Percentiles rank a stretch among this genome's conserved stretches.
Evolutionary conservation across 1,140 invertebrate genomes (phyloP).

Genomic region (Drosophila miranda): DNA sequence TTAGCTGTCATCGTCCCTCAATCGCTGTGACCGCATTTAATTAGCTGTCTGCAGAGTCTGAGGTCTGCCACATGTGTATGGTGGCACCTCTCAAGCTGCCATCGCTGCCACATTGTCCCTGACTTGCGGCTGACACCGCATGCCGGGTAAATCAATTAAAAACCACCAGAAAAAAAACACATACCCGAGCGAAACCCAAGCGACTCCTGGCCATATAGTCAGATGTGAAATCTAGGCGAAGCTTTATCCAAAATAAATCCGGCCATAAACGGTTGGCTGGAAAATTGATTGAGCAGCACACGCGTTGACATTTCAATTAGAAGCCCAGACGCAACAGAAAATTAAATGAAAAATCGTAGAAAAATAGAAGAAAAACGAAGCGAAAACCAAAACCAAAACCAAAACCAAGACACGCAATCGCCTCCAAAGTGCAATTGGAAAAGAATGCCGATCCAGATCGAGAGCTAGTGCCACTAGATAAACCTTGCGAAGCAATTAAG

Average conservation of each 20-base stretch:
- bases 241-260: conserved; percentile 45
- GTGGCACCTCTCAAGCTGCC: conserved; percentile 32
- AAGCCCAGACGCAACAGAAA: conserved; percentile 35
- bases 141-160: conserved; percentile 49
- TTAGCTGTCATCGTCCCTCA: conserved; percentile 4
- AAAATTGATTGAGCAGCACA: conserved; percentile 60
- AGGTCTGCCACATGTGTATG: conserved; percentile 23
- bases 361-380: background rate
- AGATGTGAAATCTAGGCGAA: conserved; percentile 43
- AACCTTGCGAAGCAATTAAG: conserved; percentile 39
- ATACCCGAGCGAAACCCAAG: background rate
- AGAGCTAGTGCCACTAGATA: conserved; percentile 22
- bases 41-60: conserved; percentile 42
- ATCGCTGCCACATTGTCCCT: conserved; percentile 48
- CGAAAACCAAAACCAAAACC: background rate
- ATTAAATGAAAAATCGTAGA: background rate
- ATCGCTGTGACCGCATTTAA: conserved; percentile 34
- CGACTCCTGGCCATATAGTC: conserved; percentile 38
- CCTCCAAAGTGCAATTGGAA: conserved; percentile 24
- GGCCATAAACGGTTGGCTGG: conserved; percentile 36
- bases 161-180: conserved; percentile 27
- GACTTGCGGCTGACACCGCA: conserved; percentile 43
- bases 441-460: conserved; percentile 49
- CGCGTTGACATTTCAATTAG: conserved; percentile 64
- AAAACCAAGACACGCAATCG: conserved; percentile 40